Base-by-base conservation (phyloP, 2,888 invertebrate genomes). In the Drosophila lacicola region DNA sequence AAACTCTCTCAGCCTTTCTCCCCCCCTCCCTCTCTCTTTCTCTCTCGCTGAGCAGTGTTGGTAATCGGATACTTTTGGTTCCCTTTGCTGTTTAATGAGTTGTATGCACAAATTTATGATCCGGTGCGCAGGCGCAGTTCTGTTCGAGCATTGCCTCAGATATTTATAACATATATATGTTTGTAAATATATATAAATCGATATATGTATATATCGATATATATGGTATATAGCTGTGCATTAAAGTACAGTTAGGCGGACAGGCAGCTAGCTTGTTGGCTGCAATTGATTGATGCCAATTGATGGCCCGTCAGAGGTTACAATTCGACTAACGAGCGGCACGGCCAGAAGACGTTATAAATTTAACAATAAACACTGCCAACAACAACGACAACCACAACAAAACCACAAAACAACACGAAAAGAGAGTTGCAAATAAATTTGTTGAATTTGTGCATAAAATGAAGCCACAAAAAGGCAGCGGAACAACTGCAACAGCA, bases 51-150 rank as follows among this genome's bases (percentile, higher is more conserved):
- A 17, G 11, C 14, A 9, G 14, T n/a, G 5, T 45, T 29, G 44
- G 85, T 79, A 90, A 90, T 82, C 77, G 71, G 88, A 90, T 88
- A 89, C 77, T 87, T 89, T 89, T 88, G 29, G 82, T 84, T 80
- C 79, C 82, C 82, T 79, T 82, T 72, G 70, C 72, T 90, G 90
- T 72, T 82, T 89, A 90, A 90, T 90, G 90, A 90, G 88, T 87
- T 90, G 86, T 77, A 85, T 90, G 89, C 90, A 90, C 90, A 82
- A 90, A 88, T 90, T 90, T 88, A 89, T 90, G 88, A 84, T 88
- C 84, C 82, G 89, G 82, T 90, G 78, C 79, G 78, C 88, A 88
- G 84, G 80, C 88, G 81, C 85, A 89, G 88, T 83, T 89, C 88
- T 88, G 85, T 88, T 89, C 36, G 37, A 64, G 64, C 70, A 58